Evolutionary conservation across 2,113 vertebrate genomes (phyloP), one percentile per base, ranked within the genome.

Genomic region (Spilogale gracilis): DNA sequence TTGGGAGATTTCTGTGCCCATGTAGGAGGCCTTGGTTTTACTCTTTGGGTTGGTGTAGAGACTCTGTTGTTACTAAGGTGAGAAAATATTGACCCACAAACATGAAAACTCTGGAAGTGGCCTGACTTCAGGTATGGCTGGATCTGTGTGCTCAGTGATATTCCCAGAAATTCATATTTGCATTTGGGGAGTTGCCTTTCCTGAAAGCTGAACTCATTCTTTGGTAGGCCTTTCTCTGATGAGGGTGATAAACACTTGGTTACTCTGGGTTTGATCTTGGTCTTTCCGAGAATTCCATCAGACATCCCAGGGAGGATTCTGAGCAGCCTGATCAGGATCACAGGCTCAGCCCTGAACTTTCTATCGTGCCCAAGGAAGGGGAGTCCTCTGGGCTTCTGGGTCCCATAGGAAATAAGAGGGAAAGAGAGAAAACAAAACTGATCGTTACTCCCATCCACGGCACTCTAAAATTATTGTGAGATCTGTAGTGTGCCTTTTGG

Each of bases 1-100:
- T 88, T 9, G 45, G 58, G 52, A 90, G 45, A 95, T 13, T 90
- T 90, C 73, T 89, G 18, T 91, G 56, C 30, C 16, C 67, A 80
- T 18, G n/a, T 71, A 61, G 67, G n/a, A 67, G 21, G 9, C 5
- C 32, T 82, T 82, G 65, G 25, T 88, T 94, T 89, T 78, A 43
- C 7, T 82, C 79, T 67, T 86, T 88, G 52, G 67, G 52, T 92
- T 87, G n/a, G 43, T 82, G 2, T 27, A 58, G 32, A 82, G n/a
- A 88, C 17, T 76, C 5, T 84, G 20, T 82, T 18, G 1, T 80
- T 48, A 84, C 32, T 45, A 11, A 82, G 27, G 45, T 73, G 30
- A 87, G 73, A 85, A 67, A 88, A 32, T 83, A 48, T 1, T 73
- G 21, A 30, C 9, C 96, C 7, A 13, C 3, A 6, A 43, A 43